A percentile compares a stretch with the other conserved stretches of the same genome.
Conservation (phyloP, 2,797 vertebrate species). For the Crypturellus tataupa region DNA sequence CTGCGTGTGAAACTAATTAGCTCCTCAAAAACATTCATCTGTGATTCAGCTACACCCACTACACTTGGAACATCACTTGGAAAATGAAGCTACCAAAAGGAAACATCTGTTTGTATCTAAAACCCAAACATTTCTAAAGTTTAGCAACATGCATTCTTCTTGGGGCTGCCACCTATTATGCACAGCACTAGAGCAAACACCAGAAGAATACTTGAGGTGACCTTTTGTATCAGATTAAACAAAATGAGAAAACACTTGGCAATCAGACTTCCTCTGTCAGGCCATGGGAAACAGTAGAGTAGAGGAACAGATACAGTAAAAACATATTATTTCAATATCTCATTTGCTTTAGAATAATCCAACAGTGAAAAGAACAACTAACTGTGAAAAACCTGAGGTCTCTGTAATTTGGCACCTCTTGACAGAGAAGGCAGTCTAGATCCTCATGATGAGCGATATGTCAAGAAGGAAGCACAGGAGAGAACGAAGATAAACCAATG, state of each 20-base stretch:
- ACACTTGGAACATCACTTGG: conserved; percentile 3
- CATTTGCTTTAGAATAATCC: conserved; percentile 11
- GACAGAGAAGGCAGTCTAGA: not conserved
- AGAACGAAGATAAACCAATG: not conserved
- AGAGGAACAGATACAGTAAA: conserved; percentile 52
- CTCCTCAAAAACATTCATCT: conserved; percentile 36
- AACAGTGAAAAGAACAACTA: conserved; percentile 45
- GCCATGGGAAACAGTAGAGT: conserved; percentile 64
- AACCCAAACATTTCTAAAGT: conserved; percentile 54
- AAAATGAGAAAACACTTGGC: conserved; percentile 70
- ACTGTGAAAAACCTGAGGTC: conserved; percentile 42
- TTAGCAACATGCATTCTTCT: conserved; percentile 67
- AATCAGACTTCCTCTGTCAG: conserved; percentile 62
- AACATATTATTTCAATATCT: conserved; percentile 57
- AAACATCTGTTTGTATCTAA: conserved; percentile 76
- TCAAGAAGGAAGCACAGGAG: not conserved
- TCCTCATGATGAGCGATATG: not conserved
- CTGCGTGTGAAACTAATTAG: conserved; percentile 43
- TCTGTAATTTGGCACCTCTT: conserved; percentile 30
- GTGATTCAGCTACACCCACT: not conserved
- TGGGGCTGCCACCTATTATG: conserved; percentile 54
- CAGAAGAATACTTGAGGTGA: conserved; percentile 64
- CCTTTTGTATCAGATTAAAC: conserved; percentile 71
- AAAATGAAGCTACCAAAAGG: conserved; percentile 75
- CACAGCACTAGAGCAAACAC: conserved; percentile 52